A percentile compares a stretch with the other conserved stretches of the same genome.
Evolutionary conservation across 2,888 invertebrate species (phyloP).

Genomic region (Drosophila greeni): DNA sequence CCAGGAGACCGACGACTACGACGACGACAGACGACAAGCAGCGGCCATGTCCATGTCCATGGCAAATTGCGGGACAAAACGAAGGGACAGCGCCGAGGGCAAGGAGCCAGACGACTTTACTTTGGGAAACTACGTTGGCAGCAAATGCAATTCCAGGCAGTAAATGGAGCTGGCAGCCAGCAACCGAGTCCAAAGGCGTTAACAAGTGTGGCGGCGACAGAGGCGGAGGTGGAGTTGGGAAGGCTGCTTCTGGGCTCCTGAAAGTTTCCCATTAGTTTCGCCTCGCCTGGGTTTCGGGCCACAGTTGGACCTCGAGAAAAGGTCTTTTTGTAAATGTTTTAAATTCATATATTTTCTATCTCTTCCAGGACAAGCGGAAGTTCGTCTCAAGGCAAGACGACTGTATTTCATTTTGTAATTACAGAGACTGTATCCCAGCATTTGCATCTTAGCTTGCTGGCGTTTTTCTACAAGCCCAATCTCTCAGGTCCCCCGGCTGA

Average conservation of each 20-base stretch:
- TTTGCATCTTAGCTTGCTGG: constrained; percentile 9
- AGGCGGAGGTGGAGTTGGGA: constrained; percentile 2
- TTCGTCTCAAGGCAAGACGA: not conserved
- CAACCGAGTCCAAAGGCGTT: constrained; percentile 38
- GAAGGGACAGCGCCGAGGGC: constrained; percentile 15
- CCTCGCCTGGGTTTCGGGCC: not conserved
- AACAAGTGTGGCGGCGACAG: constrained; percentile 26
- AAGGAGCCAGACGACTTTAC: constrained; percentile 13
- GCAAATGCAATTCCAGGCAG: constrained; percentile 40
- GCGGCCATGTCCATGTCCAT: constrained; percentile 29
- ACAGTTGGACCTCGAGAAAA: constrained; percentile 4
- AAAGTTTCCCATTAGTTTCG: constrained; percentile 31
- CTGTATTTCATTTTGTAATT: constrained; percentile 21
- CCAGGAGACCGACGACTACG: constrained; percentile 15
- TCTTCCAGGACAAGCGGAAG: not conserved
- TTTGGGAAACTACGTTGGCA: constrained; percentile 35
- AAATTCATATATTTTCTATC: not conserved
- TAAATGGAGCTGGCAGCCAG: constrained; percentile 36
- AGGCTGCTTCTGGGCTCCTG: constrained; percentile 9
- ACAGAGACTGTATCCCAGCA: constrained; percentile 8
- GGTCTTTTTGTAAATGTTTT: no score
- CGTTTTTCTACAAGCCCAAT: constrained; percentile 8
- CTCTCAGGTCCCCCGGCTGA: constrained; percentile 2
- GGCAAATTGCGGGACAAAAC: constrained; percentile 36
- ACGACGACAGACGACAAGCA: constrained; percentile 16